A percentile compares a stretch with the other conserved stretches of the same genome.
Conservation (phyloP, 2,113 vertebrate species). For the Atlantisia rogersi region DNA sequence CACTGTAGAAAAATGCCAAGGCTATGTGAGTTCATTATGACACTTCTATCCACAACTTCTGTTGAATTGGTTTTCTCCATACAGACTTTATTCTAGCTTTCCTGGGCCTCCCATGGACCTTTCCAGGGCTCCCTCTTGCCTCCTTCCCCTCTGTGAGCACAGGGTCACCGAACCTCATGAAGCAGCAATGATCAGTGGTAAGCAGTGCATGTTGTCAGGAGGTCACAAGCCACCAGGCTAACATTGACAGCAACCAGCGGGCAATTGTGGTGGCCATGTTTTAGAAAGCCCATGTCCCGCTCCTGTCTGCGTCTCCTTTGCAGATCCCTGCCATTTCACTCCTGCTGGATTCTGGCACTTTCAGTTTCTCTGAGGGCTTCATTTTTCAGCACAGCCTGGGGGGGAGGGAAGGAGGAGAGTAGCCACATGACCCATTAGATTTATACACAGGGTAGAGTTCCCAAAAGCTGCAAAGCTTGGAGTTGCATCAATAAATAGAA, state of each 20-base stretch:
- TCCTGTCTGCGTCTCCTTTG: neutral
- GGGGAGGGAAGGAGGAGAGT: neutral
- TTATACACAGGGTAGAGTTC: neutral
- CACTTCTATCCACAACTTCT: neutral
- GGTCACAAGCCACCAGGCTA: neutral
- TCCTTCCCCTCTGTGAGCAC: neutral
- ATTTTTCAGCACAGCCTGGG: neutral
- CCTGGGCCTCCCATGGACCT: neutral
- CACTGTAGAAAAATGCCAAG: neutral
- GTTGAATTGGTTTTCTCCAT: neutral
- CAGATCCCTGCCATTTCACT: neutral
- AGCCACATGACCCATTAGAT: neutral
- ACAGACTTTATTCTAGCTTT: neutral
- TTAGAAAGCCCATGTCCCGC: neutral
- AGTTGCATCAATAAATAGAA: neutral
- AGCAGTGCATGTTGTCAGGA: neutral
- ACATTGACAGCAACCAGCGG: neutral
- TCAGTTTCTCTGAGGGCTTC: accelerated
- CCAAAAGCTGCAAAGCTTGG: neutral
- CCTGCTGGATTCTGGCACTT: neutral
- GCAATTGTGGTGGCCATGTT: neutral
- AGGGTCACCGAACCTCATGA: neutral
- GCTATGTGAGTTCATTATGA: neutral
- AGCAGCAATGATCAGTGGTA: neutral
- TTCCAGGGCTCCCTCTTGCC: neutral